Conservation (phyloP, 2,888 invertebrate genomes). For the Dasypogon diadema region DNA sequence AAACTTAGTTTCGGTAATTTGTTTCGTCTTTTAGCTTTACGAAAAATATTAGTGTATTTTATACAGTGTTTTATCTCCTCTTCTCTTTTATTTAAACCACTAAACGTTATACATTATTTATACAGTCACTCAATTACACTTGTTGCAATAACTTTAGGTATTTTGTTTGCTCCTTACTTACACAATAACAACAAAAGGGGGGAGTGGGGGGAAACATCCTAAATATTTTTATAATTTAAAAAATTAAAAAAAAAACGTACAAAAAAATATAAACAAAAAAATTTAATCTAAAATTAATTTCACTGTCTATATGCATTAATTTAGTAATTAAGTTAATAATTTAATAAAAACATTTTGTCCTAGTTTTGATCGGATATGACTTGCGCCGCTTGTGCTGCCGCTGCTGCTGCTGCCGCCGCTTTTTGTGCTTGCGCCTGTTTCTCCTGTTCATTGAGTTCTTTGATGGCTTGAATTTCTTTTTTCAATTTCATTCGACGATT, state of each 20-base stretch:
- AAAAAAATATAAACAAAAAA: slow-evolving; percentile 48
- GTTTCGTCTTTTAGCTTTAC: slow-evolving; percentile 34
- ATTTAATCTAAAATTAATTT: slow-evolving; percentile 48
- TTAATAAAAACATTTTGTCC: slow-evolving; percentile 64
- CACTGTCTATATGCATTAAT: slow-evolving; percentile 50
- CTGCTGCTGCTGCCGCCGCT: slow-evolving; percentile 78
- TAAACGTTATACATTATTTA: slow-evolving; percentile 39
- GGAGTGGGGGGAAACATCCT: slow-evolving; percentile 36
- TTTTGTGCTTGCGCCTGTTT: slow-evolving; percentile 95
- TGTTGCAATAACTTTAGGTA: slow-evolving; percentile 39
- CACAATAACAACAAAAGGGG: slow-evolving; percentile 40
- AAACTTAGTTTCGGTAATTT: slow-evolving; percentile 18
- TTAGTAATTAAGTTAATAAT: slow-evolving; percentile 61
- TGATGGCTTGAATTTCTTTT: slow-evolving; percentile 97
- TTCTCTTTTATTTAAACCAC: slow-evolving; percentile 19
- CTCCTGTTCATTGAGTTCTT: slow-evolving; percentile 97
- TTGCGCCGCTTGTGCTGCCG: slow-evolving; percentile 76
- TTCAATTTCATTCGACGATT: slow-evolving; percentile 98
- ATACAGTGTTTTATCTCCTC: slow-evolving; percentile 35
- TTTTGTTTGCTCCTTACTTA: slow-evolving; percentile 32
- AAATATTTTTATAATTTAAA: slow-evolving; percentile 41
- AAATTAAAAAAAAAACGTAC: slow-evolving; percentile 37
- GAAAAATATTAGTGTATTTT: slow-evolving; percentile 43
- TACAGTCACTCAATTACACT: slow-evolving; percentile 45
- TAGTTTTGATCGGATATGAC: slow-evolving; percentile 70